Base-by-base conservation (phyloP, 1,140 invertebrate genomes). In the Amyelois transitella region DNA sequence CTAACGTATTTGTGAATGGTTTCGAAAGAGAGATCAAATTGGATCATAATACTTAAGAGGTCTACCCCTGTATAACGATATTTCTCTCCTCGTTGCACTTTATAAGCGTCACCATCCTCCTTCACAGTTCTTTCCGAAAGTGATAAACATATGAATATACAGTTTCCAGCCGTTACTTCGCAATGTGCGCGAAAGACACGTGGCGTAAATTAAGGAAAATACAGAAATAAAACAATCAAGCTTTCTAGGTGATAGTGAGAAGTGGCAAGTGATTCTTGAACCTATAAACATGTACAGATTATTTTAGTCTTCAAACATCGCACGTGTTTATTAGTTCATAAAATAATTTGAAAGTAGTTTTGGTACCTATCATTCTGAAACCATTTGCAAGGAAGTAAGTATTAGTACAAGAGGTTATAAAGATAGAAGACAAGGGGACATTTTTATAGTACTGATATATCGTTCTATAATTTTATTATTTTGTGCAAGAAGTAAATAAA, bases 81-180 rank as follows among this genome's bases (percentile, higher is more conserved):
- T 60, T 52, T 56, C 55, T 63, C 64, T 66, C 60, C 56, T 64
- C 58, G 57, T 72, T 67, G 65, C 61, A 67, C 70, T 72, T 76
- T 77, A 77, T 70, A 71, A 67, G 59, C 58, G 49, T 78, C 72
- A 67, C 60, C 64, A 69, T 67, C 58, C 64, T 64, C 57, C 62
- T 77, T 75, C 72, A 67, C 64, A 62, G 65, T 72, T 74, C 64
- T 67, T 75, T 77, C 69, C 61, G 69, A 69, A 70, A 76, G 69
- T 66, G 82, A 81, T 85, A 85, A 86, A 85, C 59, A 67, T 60
- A 62, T 69, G 61, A 78, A 79, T 75, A 81, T 87, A 84, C 77
- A 63, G 69, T 67, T 66, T 70, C 64, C 62, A 72, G 64, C 72
- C 77, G 68, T 77, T 78, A 81, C 76, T 79, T 76, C 76, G 60